These are phyloP conservation scores for Triplophysa rosa DNA, from an alignment of 2,113 vertebrate genomes.

Conservation along the genomic window DNA sequence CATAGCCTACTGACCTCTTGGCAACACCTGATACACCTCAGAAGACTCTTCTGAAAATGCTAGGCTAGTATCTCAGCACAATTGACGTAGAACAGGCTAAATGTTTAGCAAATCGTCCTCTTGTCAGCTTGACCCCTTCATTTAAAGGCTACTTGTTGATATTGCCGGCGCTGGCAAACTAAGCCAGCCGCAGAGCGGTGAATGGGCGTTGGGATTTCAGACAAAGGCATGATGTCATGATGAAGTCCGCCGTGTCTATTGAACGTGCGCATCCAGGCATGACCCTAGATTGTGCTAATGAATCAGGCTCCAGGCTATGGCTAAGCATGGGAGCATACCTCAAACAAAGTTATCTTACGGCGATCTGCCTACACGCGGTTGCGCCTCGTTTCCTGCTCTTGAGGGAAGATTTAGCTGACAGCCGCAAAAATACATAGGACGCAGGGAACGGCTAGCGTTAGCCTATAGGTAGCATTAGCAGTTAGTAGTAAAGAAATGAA, in stretches of 20 bases:
- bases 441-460: conserved; percentile 10
- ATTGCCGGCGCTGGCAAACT: conserved; percentile 46
- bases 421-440: conserved; percentile 45
- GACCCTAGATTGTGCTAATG: conserved; percentile 75
- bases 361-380: conserved; percentile 79
- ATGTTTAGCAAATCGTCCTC: neutral
- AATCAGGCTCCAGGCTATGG: conserved; percentile 68
- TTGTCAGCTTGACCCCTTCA: conserved; percentile 20
- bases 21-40: neutral
- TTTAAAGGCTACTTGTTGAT: conserved; percentile 56
- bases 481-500: neutral
- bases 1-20: neutral
- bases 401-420: conserved; percentile 69
- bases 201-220: conserved; percentile 78
- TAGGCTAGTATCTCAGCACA: neutral
- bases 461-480: neutral
- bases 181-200: conserved; percentile 63
- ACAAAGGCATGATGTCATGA: conserved; percentile 81
- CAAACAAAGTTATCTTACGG: conserved; percentile 82
- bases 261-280: conserved; percentile 78
- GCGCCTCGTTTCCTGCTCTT: conserved; percentile 71
- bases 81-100: neutral
- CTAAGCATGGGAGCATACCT: conserved; percentile 69
- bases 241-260: conserved; percentile 74
- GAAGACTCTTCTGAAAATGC: neutral